Percentiles rank a stretch among this genome's conserved stretches.
These are phyloP conservation scores for Cygnus buccinator DNA, from an alignment of 2,113 vertebrate species.

Conservation along the genomic window DNA sequence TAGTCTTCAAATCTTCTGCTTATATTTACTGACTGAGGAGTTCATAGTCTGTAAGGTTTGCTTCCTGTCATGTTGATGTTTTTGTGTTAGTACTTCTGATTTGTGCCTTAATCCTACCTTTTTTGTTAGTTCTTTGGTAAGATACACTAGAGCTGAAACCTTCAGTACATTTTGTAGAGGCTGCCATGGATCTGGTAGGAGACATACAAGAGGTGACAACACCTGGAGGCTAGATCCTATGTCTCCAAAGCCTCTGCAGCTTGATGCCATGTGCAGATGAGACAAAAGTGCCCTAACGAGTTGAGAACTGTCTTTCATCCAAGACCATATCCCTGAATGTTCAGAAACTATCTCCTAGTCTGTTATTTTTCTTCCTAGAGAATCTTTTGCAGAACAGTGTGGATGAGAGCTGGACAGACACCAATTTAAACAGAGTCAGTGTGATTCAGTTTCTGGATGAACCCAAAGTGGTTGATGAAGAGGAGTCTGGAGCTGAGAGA, in stretches of 20 bases:
- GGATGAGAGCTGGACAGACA: conserved; percentile 90
- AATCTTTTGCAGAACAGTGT: conserved; percentile 87
- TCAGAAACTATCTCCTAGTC: background rate
- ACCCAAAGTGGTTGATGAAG: conserved; percentile 81
- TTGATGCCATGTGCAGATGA: background rate
- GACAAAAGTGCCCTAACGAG: no score
- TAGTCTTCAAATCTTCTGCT: background rate
- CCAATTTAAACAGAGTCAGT: conserved; percentile 91
- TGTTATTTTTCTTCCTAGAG: conserved; percentile 71
- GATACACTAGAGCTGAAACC: background rate
- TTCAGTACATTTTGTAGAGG: background rate
- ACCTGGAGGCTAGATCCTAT: background rate
- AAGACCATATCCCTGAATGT: rapidly evolving
- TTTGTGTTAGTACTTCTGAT: background rate
- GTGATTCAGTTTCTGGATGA: conserved; percentile 96
- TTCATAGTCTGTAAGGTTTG: background rate
- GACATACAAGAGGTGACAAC: background rate
- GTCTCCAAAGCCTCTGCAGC: background rate
- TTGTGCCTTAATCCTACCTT: background rate
- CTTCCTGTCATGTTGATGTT: background rate
- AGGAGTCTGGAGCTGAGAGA: conserved; percentile 83
- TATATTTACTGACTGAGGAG: rapidly evolving
- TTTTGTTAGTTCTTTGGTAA: background rate
- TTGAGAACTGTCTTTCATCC: background rate
- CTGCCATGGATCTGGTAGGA: background rate